These are phyloP conservation scores for Seriola aureovittata DNA, from an alignment of 2,113 vertebrate species.

Conservation along the genomic window DNA sequence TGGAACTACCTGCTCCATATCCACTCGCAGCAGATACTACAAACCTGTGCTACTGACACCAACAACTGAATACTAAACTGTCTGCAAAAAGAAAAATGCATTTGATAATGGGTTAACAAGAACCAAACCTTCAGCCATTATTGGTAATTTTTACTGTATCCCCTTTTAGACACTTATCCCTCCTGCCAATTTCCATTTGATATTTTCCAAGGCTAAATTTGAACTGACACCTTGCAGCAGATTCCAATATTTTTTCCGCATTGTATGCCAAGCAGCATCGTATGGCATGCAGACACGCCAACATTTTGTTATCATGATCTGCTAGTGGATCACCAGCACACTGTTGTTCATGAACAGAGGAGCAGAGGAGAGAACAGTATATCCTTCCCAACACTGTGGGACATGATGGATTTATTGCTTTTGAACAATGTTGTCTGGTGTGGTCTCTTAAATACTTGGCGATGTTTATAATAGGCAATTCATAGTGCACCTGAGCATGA, in stretches of 20 bases:
- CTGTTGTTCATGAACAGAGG: background rate
- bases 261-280: background rate
- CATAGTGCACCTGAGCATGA: background rate
- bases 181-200: background rate
- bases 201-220: background rate
- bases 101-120: background rate
- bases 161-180: background rate
- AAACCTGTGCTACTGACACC: background rate
- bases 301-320: background rate
- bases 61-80: background rate
- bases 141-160: background rate
- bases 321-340: background rate
- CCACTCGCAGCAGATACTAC: background rate
- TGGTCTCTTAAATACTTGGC: background rate
- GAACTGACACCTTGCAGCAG: background rate
- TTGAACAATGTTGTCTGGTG: background rate
- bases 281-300: background rate
- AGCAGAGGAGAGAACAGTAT: background rate
- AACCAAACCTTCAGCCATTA: background rate
- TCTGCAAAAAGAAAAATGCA: background rate
- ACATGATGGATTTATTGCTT: conserved; percentile 10
- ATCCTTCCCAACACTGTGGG: background rate
- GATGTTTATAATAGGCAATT: background rate
- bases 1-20: background rate
- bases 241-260: background rate